Conservation (phyloP, 2,888 invertebrate genomes). For the Eupithecia abbreviata region DNA sequence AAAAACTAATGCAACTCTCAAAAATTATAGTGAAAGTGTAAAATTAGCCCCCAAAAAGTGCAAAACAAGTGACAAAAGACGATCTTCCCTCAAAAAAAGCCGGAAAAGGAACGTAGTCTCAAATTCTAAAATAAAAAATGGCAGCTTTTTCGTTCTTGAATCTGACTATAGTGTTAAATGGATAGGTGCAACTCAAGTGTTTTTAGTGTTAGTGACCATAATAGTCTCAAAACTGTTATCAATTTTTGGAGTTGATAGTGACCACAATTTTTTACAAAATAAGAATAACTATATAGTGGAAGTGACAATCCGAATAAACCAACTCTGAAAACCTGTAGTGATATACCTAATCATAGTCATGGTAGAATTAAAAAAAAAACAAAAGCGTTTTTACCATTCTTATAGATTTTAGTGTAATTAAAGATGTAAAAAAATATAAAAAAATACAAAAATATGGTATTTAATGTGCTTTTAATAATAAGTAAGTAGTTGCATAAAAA, state of each 20-base stretch:
- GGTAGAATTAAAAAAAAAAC: neutral
- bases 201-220: neutral
- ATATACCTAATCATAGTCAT: neutral
- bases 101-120: neutral
- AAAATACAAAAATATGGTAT: constrained; percentile 3
- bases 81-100: neutral
- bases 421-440: neutral
- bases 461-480: neutral
- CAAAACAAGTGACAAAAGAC: neutral
- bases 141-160: neutral
- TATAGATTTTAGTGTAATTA: neutral
- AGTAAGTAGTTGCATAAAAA: neutral
- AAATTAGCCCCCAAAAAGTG: constrained; percentile 3
- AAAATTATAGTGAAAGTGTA: constrained; percentile 18
- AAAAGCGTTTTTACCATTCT: neutral
- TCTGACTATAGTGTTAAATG: neutral
- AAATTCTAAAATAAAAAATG: constrained; percentile 1
- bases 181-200: neutral
- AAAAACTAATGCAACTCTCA: constrained; percentile 11
- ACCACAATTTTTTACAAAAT: neutral
- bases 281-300: neutral
- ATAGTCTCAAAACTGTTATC: neutral
- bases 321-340: neutral
- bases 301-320: constrained; percentile 7
- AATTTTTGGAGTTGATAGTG: neutral